phyloP scores from a whole-genome alignment of 2,797 vertebrate genomes.

The Cuniculus paca region DNA sequence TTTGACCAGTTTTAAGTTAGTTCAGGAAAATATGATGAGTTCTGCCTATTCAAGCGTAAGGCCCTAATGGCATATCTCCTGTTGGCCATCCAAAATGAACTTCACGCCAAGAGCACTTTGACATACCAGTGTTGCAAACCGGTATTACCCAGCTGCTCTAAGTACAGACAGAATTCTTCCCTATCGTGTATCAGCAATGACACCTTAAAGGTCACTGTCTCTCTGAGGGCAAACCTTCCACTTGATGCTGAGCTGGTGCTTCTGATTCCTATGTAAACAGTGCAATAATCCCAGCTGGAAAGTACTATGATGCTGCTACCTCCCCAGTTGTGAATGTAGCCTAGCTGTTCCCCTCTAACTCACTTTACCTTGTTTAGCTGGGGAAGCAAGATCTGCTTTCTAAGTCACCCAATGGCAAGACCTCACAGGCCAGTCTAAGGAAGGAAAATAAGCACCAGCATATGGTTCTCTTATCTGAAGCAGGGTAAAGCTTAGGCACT shows the following conservation, averaged over 20 bases:
- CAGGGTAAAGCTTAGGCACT: constrained; percentile 21
- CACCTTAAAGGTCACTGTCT: neutral
- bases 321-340: neutral
- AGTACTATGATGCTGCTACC: neutral
- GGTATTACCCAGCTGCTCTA: accelerated
- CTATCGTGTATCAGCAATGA: neutral
- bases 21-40: neutral
- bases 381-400: constrained; percentile 77
- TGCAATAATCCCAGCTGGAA: neutral
- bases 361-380: neutral
- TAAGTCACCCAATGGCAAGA: constrained; percentile 77
- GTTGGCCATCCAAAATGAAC: neutral
- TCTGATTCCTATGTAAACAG: neutral
- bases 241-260: neutral
- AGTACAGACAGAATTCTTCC: constrained; percentile 12
- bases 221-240: neutral
- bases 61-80: neutral
- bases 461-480: constrained; percentile 77
- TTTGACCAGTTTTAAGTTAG: constrained; percentile 22
- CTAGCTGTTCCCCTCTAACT: neutral
- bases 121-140: neutral
- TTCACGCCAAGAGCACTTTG: neutral
- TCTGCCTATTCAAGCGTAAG: neutral
- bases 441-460: constrained; percentile 73
- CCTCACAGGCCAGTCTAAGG: constrained; percentile 68